A percentile compares a stretch with the other conserved stretches of the same genome.
Evolutionary conservation across 2,113 vertebrate genomes (phyloP).

Genomic region (Paradoxurus hermaphroditus): DNA sequence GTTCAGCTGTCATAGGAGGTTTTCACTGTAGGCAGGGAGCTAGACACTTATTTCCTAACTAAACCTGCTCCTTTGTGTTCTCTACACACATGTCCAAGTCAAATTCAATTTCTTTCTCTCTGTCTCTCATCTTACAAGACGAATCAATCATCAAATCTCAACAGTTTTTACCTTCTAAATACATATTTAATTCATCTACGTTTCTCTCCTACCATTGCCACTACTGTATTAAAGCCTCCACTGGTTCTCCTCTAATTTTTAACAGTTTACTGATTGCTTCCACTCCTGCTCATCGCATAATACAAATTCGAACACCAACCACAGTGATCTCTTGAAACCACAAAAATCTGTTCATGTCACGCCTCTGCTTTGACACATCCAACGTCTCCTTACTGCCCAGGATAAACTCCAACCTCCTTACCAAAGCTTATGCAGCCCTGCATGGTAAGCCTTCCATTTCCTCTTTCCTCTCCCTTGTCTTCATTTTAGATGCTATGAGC

Average conservation of each 20-base stretch:
- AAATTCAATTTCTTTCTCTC: not conserved
- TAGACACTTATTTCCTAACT: not conserved
- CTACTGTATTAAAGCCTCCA: not conserved
- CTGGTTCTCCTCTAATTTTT: not conserved
- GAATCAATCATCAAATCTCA: conserved; percentile 14
- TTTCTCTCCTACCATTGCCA: not conserved
- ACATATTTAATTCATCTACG: not conserved
- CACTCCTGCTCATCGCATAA: not conserved
- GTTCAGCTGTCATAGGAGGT: not conserved
- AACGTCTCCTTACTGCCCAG: not conserved
- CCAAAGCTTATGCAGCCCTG: not conserved
- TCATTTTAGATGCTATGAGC: not conserved
- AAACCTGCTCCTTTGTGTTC: not conserved
- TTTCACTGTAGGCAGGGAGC: not conserved
- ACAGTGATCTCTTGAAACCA: not conserved
- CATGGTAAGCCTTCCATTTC: not conserved
- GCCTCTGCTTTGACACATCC: not conserved
- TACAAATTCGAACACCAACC: not conserved
- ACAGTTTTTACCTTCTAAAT: not conserved
- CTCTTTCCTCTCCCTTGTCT: not conserved
- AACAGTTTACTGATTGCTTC: not conserved
- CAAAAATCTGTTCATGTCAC: not conserved
- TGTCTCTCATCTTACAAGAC: not conserved
- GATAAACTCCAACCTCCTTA: not conserved
- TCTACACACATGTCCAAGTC: not conserved